A percentile compares a stretch with the other conserved stretches of the same genome.
These are phyloP conservation scores for Gallinago jamesoni DNA, from an alignment of 2,113 vertebrate genomes.

Conservation along the genomic window DNA sequence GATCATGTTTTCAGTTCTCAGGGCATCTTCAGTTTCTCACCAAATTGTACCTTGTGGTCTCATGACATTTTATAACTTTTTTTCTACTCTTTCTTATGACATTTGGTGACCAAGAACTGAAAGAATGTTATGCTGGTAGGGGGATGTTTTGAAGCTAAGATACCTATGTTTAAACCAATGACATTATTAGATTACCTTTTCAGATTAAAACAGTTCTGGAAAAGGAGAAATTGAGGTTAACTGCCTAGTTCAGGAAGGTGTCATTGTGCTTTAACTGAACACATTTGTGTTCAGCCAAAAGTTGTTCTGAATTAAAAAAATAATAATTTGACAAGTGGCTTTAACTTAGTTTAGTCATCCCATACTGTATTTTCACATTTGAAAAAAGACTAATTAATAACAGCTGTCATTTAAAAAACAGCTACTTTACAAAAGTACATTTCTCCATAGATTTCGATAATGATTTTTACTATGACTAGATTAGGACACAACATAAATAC, in stretches of 20 bases:
- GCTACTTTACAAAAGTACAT: neutral
- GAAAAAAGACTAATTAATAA: slow-evolving; percentile 49
- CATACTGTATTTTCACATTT: slow-evolving; percentile 30
- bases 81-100: neutral
- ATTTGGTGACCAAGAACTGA: neutral
- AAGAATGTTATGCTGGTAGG: neutral
- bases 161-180: neutral
- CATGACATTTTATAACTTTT: neutral
- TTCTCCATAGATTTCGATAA: slow-evolving; percentile 43
- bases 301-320: neutral
- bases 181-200: neutral
- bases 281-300: neutral
- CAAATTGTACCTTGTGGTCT: neutral
- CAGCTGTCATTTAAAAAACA: slow-evolving; percentile 33
- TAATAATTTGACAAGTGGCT: neutral
- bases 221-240: neutral
- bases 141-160: neutral
- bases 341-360: slow-evolving; percentile 39
- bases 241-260: neutral
- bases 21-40: neutral
- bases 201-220: neutral
- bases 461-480: slow-evolving; percentile 31
- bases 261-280: neutral
- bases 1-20: neutral
- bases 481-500: slow-evolving; percentile 9